Base-by-base conservation (phyloP, 2,888 invertebrate genomes). In the Nomada goodeniana region DNA sequence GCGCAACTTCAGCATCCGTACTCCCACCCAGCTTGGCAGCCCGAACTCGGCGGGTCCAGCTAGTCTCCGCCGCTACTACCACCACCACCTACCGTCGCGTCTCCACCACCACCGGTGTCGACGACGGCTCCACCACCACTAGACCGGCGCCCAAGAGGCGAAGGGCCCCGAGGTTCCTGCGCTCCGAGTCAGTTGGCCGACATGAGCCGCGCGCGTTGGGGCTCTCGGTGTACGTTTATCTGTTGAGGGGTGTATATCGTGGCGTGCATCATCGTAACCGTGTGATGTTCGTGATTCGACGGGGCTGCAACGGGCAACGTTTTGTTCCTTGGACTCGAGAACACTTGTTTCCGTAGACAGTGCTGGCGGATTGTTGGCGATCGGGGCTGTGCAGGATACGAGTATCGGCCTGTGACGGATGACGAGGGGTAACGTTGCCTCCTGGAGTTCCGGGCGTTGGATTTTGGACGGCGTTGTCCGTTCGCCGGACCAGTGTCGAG, bases 131-230 rank as follows among this genome's bases (percentile, higher is more conserved):
- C 76, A 74, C 78, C 80, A 75, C 79, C 77, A 63, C 80, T 73
- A 84, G 81, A 88, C 86, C 88, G 91, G 90, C 91, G 90, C 90
- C 88, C 89, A 83, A 89, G 86, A 88, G 89, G 83, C 89, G 85
- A 89, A 85, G 91, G 86, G 86, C 87, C 88, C 87, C 88, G 84
- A 88, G 86, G 88, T 89, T 89, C 89, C 86, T 78, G 75, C 80
- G 85, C 84, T 88, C 76, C 83, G 85, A 90, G 90, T 90, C 91
- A 91, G 91, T 91, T 91, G 91, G 91, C 91, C 91, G 92, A 90
- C 92, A 91, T 88, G 91, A 91, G 92, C 90, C 92, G 91, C 91
- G 90, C 90, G 91, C 87, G 92, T 82, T 82, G 83, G 84, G 83
- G 80, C 82, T 88, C 76, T 20, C 36, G 83, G 74, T 79, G 82